phyloP scores from a whole-genome alignment of 2,113 vertebrate genomes.

The Trogon surrucura region DNA sequence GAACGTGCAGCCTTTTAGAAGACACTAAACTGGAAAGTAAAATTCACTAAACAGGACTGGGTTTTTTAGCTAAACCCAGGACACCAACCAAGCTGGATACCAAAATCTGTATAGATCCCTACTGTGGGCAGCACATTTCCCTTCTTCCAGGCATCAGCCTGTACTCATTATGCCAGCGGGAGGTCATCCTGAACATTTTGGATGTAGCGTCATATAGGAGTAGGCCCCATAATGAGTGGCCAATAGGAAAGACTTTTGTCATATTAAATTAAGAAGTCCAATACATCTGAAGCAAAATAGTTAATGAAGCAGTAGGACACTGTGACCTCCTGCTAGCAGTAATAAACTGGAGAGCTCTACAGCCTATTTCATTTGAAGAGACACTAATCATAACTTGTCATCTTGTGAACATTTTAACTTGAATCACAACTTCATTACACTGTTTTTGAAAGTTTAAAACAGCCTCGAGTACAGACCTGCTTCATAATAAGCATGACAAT shows the following conservation, averaged over 20 bases:
- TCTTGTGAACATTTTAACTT: neutral
- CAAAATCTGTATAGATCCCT: neutral
- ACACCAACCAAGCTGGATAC: too few relatives aligned
- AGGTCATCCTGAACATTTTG: neutral
- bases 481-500: constrained; percentile 24
- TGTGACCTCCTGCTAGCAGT: neutral
- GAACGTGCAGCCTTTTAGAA: too few relatives aligned
- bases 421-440: neutral
- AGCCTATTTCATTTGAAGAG: neutral
- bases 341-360: neutral
- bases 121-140: neutral
- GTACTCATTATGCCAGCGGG: neutral
- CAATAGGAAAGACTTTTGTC: neutral
- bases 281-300: neutral
- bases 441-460: constrained; percentile 30
- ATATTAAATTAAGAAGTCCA: neutral
- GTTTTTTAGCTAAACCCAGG: too few relatives aligned
- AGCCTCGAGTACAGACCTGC: neutral
- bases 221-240: neutral
- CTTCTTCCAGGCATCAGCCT: neutral
- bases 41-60: too few relatives aligned
- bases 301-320: neutral
- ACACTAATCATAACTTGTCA: neutral
- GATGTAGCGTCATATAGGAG: neutral
- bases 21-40: too few relatives aligned